Percentiles rank a stretch among this genome's conserved stretches.
Evolutionary conservation across 1,140 invertebrate genomes (phyloP).

Genomic region (Magallana gigas): DNA sequence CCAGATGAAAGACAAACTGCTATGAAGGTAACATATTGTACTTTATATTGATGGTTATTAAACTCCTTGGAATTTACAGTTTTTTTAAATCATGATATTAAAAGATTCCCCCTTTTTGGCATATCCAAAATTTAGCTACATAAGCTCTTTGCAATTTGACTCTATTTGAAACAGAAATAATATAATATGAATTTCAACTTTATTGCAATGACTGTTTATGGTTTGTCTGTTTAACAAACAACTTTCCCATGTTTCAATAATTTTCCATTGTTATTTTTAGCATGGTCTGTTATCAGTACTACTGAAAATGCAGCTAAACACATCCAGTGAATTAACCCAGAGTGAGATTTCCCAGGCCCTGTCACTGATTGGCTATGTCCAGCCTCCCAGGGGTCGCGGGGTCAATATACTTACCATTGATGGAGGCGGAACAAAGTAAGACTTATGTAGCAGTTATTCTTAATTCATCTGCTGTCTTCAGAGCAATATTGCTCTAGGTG

Average conservation of each 20-base stretch:
- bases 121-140: too few relatives aligned
- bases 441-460: background rate
- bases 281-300: constrained; percentile 84
- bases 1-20: constrained; percentile 86
- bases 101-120: too few relatives aligned
- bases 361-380: constrained; percentile 87
- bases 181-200: too few relatives aligned
- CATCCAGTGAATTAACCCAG: constrained; percentile 46
- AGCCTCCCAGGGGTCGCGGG: constrained; percentile 86
- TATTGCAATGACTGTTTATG: background rate
- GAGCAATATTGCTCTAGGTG: too few relatives aligned
- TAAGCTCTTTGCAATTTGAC: too few relatives aligned
- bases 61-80: too few relatives aligned
- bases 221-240: background rate
- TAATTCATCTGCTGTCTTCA: too few relatives aligned
- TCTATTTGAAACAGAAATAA: too few relatives aligned
- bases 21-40: constrained; percentile 82
- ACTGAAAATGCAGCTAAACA: constrained; percentile 79
- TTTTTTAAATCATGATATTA: too few relatives aligned
- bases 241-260: background rate
- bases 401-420: constrained; percentile 92
- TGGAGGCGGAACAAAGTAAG: constrained; percentile 89
- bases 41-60: too few relatives aligned
- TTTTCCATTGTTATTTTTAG: constrained; percentile 74
- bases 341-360: constrained; percentile 79